Base-by-base conservation (phyloP, 1,140 invertebrate species). In the Cataglyphis hispanica region DNA sequence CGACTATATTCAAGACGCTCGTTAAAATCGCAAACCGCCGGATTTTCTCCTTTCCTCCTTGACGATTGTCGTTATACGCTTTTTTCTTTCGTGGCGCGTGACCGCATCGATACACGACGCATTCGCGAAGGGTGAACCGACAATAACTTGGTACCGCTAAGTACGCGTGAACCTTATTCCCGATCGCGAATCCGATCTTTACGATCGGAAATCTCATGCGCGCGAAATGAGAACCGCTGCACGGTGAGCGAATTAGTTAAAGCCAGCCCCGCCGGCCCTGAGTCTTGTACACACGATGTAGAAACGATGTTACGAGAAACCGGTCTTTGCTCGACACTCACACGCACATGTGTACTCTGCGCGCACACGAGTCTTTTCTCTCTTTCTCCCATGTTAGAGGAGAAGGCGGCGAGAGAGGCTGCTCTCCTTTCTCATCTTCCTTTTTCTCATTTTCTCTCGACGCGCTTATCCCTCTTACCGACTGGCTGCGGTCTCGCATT, bases 221-320 rank as follows among this genome's bases (percentile, higher is more conserved):
- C n/a, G 43, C 31, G 46, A 74, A 64, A 27, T 70, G 86, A 89
- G 89, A 89, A 90, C 72, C 89, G 16, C 76, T 83, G 88, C 27
- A 83, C 88, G 90, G 89, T 92, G 90, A 90, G 84, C 85, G 92
- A 94, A 94, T 93, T 93, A 93, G 93, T 93, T 93, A 92, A 90
- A 93, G 91, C 91, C 92, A 90, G 64, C 43, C 89, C 91, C 86
- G 91, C 84, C n/a, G n/a, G n/a, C n/a, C n/a, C 69, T 63, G 72
- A 86, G 87, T 90, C 89, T 93, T 93, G 93, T 94, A 94, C 92
- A 93, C 91, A 93, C 93, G 92, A 93, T 93, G 93, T 93, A 93
- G 92, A 89, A 93, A 91, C 93, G 89, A 86, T 93, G 92, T 93
- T 93, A 93, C 91, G 91, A 92, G 93, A 92, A 94, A 94, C 93